Conservation (phyloP, 2,888 invertebrate species). For the Drosophila mimetica region DNA sequence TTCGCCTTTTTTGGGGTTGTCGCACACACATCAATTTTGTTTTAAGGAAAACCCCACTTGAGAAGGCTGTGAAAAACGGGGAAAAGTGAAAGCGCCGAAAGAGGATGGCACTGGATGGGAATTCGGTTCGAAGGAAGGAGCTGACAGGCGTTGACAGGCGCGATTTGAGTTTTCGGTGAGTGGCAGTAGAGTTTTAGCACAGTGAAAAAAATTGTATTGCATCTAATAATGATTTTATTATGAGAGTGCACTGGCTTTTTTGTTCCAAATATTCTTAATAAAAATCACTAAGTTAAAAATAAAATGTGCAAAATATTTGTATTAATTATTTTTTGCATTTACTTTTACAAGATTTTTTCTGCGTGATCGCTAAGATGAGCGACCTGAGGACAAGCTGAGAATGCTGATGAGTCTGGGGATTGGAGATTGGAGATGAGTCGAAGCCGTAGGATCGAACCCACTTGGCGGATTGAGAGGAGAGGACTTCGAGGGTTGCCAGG, state of each 20-base stretch:
- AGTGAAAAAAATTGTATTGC: neutral
- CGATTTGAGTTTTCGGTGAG: conserved; percentile 16
- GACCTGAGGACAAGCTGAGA: conserved; percentile 4
- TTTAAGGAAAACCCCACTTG: conserved; percentile 75
- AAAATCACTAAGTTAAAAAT: too few species aligned
- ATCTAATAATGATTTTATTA: too few species aligned
- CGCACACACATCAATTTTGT: conserved; percentile 47
- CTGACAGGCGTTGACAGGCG: conserved; percentile 64
- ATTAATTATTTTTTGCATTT: too few species aligned
- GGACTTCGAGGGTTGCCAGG: conserved; percentile 14
- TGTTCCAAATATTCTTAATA: neutral
- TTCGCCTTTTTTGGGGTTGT: conserved; percentile 14
- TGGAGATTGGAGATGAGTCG: conserved; percentile 15
- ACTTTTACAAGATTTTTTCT: neutral
- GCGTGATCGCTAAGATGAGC: conserved; percentile 1
- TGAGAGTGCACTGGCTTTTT: too few species aligned
- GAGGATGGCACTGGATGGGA: conserved; percentile 11
- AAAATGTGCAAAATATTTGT: too few species aligned
- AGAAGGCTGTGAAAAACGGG: conserved; percentile 50
- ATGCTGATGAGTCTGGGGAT: conserved; percentile 22
- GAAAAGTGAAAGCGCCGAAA: conserved; percentile 67
- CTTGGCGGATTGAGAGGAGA: conserved; percentile 34
- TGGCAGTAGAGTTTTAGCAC: conserved; percentile 6
- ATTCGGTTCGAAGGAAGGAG: conserved; percentile 32
- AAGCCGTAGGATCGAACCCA: conserved; percentile 24